phyloP scores from a whole-genome alignment of 1,140 invertebrate genomes.

The Bilobella aurantiaca region DNA sequence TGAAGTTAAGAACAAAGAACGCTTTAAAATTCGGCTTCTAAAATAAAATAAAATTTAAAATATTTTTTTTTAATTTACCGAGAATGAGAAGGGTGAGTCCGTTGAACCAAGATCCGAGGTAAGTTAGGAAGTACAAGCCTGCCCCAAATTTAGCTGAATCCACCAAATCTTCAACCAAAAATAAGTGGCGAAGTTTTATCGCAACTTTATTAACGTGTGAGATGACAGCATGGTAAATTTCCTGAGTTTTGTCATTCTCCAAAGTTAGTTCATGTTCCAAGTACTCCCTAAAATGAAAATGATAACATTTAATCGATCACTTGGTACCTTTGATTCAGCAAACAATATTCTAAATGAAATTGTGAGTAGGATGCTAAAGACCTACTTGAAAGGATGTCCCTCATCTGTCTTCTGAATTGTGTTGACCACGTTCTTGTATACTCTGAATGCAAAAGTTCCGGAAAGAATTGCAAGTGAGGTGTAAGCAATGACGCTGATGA shows the following conservation, averaged over 20 bases:
- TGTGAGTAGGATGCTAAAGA: background rate
- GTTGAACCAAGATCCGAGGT: constrained; percentile 95
- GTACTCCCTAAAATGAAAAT: constrained; percentile 61
- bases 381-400: constrained; percentile 94
- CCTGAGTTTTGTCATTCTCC: constrained; percentile 75
- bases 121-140: constrained; percentile 86
- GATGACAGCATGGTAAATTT: constrained; percentile 68
- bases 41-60: background rate
- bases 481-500: constrained; percentile 91
- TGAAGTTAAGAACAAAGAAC: background rate
- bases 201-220: constrained; percentile 70
- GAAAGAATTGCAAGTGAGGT: constrained; percentile 68
- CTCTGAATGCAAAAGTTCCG: constrained; percentile 78
- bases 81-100: constrained; percentile 92
- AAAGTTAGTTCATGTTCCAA: constrained; percentile 75
- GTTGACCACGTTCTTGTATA: constrained; percentile 91
- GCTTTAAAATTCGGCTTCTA: background rate
- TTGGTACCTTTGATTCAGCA: too few species aligned
- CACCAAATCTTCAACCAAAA: constrained; percentile 90
- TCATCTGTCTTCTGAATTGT: constrained; percentile 94
- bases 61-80: constrained; percentile 49
- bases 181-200: constrained; percentile 74
- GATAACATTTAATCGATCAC: too few species aligned
- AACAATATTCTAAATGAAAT: too few species aligned
- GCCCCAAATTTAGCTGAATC: constrained; percentile 91